A percentile compares a stretch with the other conserved stretches of the same genome.
These are phyloP conservation scores for Anguilla japonica DNA, from an alignment of 2,113 vertebrate species.

Conservation along the genomic window DNA sequence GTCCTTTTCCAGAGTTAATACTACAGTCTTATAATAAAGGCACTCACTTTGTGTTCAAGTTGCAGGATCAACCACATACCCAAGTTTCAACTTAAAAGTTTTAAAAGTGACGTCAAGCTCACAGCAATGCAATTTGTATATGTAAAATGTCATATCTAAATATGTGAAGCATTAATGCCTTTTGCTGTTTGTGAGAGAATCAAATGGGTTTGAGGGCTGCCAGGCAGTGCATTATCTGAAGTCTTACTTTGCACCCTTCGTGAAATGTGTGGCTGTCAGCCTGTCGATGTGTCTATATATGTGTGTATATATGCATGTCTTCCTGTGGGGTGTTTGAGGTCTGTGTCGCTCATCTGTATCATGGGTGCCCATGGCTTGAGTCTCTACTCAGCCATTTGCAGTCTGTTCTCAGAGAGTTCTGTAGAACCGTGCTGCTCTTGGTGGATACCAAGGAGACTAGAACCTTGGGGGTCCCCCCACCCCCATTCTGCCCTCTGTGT, in stretches of 20 bases:
- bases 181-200: no score
- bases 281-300: no score
- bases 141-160: neutral
- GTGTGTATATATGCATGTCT: neutral
- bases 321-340: neutral
- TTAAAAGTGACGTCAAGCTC: neutral
- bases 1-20: no score
- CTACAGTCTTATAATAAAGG: neutral
- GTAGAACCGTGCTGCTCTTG: neutral
- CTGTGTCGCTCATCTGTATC: neutral
- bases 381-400: neutral
- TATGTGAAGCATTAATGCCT: neutral
- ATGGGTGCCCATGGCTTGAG: neutral
- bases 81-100: neutral
- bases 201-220: neutral
- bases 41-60: neutral
- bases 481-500: neutral
- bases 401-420: neutral
- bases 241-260: neutral
- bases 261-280: neutral
- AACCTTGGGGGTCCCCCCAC: neutral
- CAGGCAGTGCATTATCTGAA: neutral
- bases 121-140: neutral
- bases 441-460: neutral
- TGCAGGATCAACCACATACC: neutral